Evolutionary conservation across 2,797 vertebrate species (phyloP), one percentile per base, ranked within the genome.

Genomic region (Danio kyathit): DNA sequence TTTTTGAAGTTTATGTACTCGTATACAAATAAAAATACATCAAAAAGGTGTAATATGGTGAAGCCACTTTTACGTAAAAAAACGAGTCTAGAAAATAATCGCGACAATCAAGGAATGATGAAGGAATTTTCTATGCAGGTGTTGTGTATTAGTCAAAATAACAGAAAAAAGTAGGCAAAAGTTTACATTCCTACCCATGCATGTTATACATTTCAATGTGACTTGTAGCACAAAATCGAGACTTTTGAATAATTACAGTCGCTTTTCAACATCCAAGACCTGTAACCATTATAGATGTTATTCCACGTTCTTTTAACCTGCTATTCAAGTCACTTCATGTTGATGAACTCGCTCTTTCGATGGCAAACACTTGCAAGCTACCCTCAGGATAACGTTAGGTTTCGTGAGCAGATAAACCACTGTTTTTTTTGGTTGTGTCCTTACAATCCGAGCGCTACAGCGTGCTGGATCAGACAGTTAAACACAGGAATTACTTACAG

Each of bases 151-250:
- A 74, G 80, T 77, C 81, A 54, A 76, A 74, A 72, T 52, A 6
- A 89, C 29, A 29, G 29, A 21, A 56, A 8, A 56, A 73, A 73
- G 16, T 56, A 73, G 66, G 77, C 88, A 79, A 83, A 91, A 87
- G 83, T 85, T 83, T 90, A 91, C 90, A 92, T 93, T 94, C 90
- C 87, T 90, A 92, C 86, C 92, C 93, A 93, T 95, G 93, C 93
- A 93, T 87, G 91, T 90, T 89, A 92, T 85, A 90, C 79, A 89
- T 87, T 90, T 88, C 85, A 90, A 90, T 91, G 83, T 88, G 92
- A 90, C 82, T 90, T 88, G 91, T 87, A 89, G 92, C 87, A 89
- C 63, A 82, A 82, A 88, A 83, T 74, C 56, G 57, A 66, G 59
- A 21, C 19, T 83, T 67, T 80, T 89, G 89, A 85, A 89, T 80